phyloP scores from a whole-genome alignment of 92 coral and sea anemone species.

The Isaurus tuberculatus region DNA sequence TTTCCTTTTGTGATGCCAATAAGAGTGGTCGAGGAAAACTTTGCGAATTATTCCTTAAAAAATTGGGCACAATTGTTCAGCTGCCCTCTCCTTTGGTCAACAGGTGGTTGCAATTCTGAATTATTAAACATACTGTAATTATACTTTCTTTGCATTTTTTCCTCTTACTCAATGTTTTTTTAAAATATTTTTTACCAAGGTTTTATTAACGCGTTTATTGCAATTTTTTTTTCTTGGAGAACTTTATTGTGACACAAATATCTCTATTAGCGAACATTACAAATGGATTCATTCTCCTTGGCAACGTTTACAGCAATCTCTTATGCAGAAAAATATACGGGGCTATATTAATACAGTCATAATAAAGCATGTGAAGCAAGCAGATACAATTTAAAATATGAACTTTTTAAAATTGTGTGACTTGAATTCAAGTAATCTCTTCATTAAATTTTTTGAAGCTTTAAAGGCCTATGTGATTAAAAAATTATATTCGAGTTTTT shows the following conservation, averaged over 20 bases:
- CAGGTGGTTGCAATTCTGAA: conserved; percentile 50
- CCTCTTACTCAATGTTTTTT: conserved; percentile 21
- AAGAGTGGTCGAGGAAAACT: neutral
- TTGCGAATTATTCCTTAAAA: neutral
- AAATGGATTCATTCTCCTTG: neutral
- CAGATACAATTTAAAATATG: neutral
- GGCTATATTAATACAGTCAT: conserved; percentile 37
- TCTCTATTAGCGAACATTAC: no score
- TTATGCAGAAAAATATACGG: conserved; percentile 34
- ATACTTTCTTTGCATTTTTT: conserved; percentile 27
- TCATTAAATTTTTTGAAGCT: neutral
- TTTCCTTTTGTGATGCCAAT: neutral
- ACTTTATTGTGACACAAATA: neutral
- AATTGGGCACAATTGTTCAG: conserved; percentile 33
- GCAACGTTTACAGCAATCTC: conserved; percentile 31
- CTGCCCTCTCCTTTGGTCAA: conserved; percentile 37
- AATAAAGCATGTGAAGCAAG: neutral
- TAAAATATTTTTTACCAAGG: neutral
- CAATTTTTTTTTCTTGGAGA: neutral
- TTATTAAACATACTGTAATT: conserved; percentile 48
- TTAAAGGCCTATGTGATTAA: neutral
- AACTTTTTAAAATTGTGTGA: neutral
- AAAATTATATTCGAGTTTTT: neutral
- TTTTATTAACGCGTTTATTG: neutral
- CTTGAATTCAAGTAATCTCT: neutral